phyloP scores from a whole-genome alignment of 1,140 invertebrate species.

The Himalopsyche phryganea region DNA sequence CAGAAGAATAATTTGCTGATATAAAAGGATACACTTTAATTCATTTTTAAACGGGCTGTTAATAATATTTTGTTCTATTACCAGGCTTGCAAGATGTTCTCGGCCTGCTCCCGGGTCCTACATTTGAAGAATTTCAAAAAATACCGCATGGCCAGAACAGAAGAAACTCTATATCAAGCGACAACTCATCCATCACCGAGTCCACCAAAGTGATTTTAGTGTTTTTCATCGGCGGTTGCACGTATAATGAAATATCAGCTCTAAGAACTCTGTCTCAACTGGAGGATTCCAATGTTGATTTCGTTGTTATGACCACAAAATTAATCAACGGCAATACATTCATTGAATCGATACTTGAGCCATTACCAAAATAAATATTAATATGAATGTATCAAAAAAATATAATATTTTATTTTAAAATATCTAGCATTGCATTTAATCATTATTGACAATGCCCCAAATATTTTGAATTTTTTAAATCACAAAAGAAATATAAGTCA shows the following conservation, averaged over 20 bases:
- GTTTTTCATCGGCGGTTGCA: constrained; percentile 95
- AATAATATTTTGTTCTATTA: no score
- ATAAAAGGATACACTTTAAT: no score
- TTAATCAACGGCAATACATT: constrained; percentile 88
- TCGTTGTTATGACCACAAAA: constrained; percentile 89
- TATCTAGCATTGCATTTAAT: no score
- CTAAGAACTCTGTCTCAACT: constrained; percentile 87
- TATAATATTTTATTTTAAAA: no score
- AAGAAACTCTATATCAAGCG: constrained; percentile 59
- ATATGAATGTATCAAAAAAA: no score
- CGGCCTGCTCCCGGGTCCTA: constrained; percentile 56
- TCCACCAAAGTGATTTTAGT: constrained; percentile 80
- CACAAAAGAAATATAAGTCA: no score
- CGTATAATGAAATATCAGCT: constrained; percentile 92
- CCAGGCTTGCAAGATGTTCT: constrained; percentile 57
- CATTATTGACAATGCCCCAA: no score
- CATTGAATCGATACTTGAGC: constrained; percentile 70
- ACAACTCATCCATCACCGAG: constrained; percentile 63
- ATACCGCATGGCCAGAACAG: constrained; percentile 50
- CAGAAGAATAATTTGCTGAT: no score
- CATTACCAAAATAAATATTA: constrained; percentile 7
- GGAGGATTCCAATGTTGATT: constrained; percentile 89
- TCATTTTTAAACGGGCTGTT: no score
- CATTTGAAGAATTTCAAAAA: constrained; percentile 58
- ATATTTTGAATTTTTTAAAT: no score